Evolutionary conservation across 2,888 invertebrate genomes (phyloP).

Genomic region (Urechis unicinctus): DNA sequence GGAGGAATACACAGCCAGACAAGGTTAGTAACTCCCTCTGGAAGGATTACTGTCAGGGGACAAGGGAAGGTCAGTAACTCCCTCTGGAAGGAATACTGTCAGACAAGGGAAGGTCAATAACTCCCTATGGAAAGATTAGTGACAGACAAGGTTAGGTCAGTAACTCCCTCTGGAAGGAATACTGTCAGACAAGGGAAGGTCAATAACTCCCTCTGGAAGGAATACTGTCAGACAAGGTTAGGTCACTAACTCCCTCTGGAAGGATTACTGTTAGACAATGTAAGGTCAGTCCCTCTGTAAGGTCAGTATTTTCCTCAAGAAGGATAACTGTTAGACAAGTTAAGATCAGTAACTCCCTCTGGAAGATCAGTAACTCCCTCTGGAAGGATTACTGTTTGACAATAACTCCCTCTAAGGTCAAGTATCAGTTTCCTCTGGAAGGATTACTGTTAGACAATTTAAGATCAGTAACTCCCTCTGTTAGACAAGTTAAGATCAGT

Average conservation of each 20-base stretch:
- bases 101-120: constrained; percentile 9
- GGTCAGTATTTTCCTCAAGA: constrained; percentile 1
- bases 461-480: constrained; percentile 1
- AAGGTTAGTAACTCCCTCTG: constrained; percentile 1
- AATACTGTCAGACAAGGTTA: no score
- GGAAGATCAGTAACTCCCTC: constrained; percentile 2
- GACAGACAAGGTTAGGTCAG: background rate
- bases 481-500: constrained; percentile 6
- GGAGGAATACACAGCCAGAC: constrained; percentile 11
- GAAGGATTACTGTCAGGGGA: background rate
- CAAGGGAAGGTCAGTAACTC: background rate
- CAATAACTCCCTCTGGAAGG: background rate
- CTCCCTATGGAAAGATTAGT: background rate
- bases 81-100: constrained; percentile 9
- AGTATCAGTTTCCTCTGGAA: constrained; percentile 1
- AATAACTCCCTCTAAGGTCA: no score
- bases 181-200: constrained; percentile 12
- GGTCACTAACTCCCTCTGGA: background rate
- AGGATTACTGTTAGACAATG: constrained; percentile 11
- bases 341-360: background rate
- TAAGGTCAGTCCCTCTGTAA: constrained; percentile 7
- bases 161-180: constrained; percentile 4
- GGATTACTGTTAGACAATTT: constrained; percentile 10
- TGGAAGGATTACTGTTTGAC: background rate
- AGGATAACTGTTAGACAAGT: no score